Conservation (phyloP, 2,888 invertebrate genomes). For the Steinernema carpocapsae region DNA sequence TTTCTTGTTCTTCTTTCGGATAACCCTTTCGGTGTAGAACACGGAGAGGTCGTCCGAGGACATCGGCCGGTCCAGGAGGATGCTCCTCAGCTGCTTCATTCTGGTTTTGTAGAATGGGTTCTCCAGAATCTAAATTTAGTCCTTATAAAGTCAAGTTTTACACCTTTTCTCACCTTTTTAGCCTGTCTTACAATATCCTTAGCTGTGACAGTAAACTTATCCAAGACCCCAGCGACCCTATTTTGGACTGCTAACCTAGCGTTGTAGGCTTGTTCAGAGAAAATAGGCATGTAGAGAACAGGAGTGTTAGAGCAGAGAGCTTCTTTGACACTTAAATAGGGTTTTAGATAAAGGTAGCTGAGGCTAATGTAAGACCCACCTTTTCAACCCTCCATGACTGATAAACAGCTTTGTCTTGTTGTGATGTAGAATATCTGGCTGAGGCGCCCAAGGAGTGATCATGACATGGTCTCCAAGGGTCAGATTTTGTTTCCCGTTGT, state of each 20-base stretch:
- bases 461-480: constrained; percentile 19
- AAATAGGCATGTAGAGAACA: constrained; percentile 38
- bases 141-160: neutral
- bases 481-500: constrained; percentile 7
- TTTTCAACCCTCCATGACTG: constrained; percentile 39
- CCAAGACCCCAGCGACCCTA: constrained; percentile 14
- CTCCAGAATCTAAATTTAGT: neutral
- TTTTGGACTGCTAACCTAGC: constrained; percentile 20
- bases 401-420: constrained; percentile 33
- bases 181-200: constrained; percentile 1
- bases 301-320: constrained; percentile 32
- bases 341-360: no score
- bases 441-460: constrained; percentile 33
- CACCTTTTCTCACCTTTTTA: neutral
- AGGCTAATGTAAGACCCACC: constrained; percentile 14
- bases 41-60: neutral
- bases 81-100: neutral
- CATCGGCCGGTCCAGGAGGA: constrained; percentile 5
- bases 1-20: neutral
- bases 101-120: neutral
- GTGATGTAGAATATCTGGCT: constrained; percentile 27
- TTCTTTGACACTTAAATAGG: constrained; percentile 17
- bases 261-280: constrained; percentile 38
- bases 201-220: constrained; percentile 22
- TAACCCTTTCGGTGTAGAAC: constrained; percentile 12